Evolutionary conservation across 1,140 invertebrate species (phyloP).

Genomic region (Drosophila miranda): DNA sequence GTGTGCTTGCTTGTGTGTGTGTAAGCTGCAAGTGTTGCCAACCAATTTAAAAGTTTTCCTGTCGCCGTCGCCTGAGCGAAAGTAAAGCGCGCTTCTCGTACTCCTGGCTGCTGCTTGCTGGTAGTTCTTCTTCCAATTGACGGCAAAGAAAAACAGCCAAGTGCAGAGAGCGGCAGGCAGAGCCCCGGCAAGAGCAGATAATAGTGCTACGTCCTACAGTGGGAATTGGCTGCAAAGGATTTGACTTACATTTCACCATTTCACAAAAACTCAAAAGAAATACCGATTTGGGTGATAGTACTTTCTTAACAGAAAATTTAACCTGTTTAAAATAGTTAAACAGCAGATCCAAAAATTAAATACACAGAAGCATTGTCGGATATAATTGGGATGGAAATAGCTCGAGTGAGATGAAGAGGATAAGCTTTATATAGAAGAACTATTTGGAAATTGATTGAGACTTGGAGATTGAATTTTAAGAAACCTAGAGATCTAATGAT

Average conservation of each 20-base stretch:
- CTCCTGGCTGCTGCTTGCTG: constrained; percentile 7
- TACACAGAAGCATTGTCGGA: no score
- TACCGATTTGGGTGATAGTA: not conserved
- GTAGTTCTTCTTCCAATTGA: constrained; percentile 64
- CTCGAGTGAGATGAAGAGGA: no score
- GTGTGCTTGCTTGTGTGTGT: constrained; percentile 19
- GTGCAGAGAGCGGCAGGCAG: constrained; percentile 29
- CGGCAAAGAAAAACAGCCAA: constrained; percentile 67
- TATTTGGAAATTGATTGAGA: not conserved
- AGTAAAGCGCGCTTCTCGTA: constrained; percentile 57
- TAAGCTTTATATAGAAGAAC: not conserved
- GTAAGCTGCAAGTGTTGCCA: constrained; percentile 70
- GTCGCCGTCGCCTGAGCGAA: constrained; percentile 64
- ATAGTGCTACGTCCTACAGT: constrained; percentile 32
- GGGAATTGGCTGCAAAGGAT: constrained; percentile 5
- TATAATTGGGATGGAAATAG: no score
- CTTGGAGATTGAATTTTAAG: no score
- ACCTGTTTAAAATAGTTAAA: no score
- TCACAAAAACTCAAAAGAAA: no score
- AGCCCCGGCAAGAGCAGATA: constrained; percentile 34
- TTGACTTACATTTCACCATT: no score
- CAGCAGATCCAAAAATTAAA: no score
- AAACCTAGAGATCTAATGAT: no score
- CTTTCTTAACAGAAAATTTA: not conserved
- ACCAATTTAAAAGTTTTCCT: constrained; percentile 80